Evolutionary conservation across 2,113 vertebrate genomes (phyloP), one percentile per base, ranked within the genome.

Genomic region (Neotragus pygmaeus): DNA sequence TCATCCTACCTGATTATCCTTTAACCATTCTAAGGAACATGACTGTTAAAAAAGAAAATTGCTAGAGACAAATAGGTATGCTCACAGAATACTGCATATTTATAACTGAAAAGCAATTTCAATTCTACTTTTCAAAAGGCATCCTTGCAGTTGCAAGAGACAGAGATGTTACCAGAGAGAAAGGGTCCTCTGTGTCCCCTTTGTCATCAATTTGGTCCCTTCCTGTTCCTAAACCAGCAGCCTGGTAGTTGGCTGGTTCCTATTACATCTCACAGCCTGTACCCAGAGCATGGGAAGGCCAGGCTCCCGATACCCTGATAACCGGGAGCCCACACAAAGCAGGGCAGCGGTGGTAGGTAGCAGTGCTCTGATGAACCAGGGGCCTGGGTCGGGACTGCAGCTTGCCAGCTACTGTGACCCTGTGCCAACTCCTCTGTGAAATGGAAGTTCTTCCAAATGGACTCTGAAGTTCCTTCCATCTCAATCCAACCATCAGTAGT

Each of bases 1-100:
- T 90, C 43, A 62, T 70, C 94, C 88, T 14, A 90, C 66, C 81
- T 78, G 25, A 51, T 82, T 85, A 49, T 82, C 58, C 9, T 95
- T 58, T 62, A 96, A 78, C 80, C 33, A 16, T 55, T 78, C 90
- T 95, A 96, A 97, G 81, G 60, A 93, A 85, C 66, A 33, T 62
- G 55, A 47, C 47, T 53, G 19, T 33, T 60, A n/a, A 78, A 75
- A 95, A 66, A 2, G 70, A 94, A 94, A 90, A 92, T 23, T 30
- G 27, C 28, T n/a, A 14, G 75, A 45, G 73, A 88, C 85, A 90
- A 90, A 88, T 15, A 94, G 78, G 43, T 81, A 57, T 21, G 36
- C 60, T 77, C 53, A 36, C 3, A 15, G 78, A 17, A 73, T 4
- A 25, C 5, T 33, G 43, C 53, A 19, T 57, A 60, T 77, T 96